phyloP scores from a whole-genome alignment of 1,140 invertebrate genomes.

The Ips nitidus region DNA sequence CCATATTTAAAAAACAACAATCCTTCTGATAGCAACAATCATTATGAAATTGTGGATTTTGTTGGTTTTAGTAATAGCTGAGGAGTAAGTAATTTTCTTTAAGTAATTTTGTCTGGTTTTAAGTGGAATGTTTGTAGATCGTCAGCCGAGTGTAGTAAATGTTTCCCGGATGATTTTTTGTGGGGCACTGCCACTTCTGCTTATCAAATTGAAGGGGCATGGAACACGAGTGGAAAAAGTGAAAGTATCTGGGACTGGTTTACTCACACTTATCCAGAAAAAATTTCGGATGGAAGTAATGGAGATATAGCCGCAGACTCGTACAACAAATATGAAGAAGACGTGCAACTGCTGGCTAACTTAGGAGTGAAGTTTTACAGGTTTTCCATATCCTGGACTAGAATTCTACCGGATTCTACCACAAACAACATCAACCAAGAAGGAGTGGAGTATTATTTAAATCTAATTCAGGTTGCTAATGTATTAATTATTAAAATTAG shows the following conservation, averaged over 20 bases:
- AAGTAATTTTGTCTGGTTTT: not conserved
- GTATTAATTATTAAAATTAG: constrained; percentile 49
- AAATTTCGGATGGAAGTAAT: constrained; percentile 20
- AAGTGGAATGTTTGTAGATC: constrained; percentile 1
- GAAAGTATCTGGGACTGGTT: constrained; percentile 63
- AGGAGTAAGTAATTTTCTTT: not conserved
- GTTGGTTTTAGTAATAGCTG: not conserved
- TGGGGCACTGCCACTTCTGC: constrained; percentile 22
- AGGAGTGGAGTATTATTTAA: constrained; percentile 66
- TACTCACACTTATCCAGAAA: constrained; percentile 56
- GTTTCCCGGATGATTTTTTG: constrained; percentile 16
- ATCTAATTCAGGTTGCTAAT: constrained; percentile 60
- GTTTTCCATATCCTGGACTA: constrained; percentile 64
- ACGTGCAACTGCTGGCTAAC: constrained; percentile 20
- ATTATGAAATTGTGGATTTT: too few species aligned
- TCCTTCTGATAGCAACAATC: too few species aligned
- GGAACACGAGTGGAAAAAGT: constrained; percentile 50
- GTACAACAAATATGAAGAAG: constrained; percentile 31
- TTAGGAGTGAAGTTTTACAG: constrained; percentile 43
- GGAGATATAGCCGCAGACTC: constrained; percentile 32
- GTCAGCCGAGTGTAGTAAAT: constrained; percentile 14
- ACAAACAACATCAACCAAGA: constrained; percentile 59
- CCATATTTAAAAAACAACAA: too few species aligned
- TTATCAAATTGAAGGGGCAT: constrained; percentile 26
- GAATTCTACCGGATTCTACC: constrained; percentile 46